Evolutionary conservation across 2,113 vertebrate genomes (phyloP).

Genomic region (Anthoscopus minutus): DNA sequence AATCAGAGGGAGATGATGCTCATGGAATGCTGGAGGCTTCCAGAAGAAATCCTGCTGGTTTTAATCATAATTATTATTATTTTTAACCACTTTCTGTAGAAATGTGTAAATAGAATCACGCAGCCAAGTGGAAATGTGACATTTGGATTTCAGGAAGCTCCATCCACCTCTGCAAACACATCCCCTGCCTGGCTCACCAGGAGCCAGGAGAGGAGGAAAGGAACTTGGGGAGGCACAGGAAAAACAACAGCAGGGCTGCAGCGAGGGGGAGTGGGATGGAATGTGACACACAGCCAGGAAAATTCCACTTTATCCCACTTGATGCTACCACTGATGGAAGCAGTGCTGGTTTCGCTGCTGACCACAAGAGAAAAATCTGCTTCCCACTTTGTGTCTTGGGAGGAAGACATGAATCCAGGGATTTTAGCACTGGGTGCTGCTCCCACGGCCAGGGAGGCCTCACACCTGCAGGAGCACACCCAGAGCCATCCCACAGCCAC

Average conservation of each 20-base stretch:
- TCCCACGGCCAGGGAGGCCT: accelerated
- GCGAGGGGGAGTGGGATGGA: neutral
- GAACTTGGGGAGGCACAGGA: neutral
- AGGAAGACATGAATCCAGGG: accelerated
- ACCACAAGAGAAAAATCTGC: neutral
- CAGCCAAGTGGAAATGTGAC: neutral
- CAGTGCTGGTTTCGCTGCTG: neutral
- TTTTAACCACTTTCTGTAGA: neutral
- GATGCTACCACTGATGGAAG: accelerated
- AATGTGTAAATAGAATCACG: neutral
- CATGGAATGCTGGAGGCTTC: neutral
- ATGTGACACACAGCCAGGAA: neutral
- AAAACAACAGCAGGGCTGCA: neutral
- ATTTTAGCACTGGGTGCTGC: accelerated
- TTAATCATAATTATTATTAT: neutral
- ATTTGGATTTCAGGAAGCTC: neutral
- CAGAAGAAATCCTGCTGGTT: neutral
- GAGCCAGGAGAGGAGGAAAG: neutral
- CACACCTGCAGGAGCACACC: accelerated
- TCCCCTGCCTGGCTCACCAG: neutral
- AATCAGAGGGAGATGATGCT: neutral
- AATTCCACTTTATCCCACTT: neutral
- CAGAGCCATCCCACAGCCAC: neutral
- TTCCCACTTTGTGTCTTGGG: neutral
- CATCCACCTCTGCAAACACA: neutral